Evolutionary conservation across 2,888 invertebrate genomes (phyloP).

Genomic region (Drosophila parthenogenetica): DNA sequence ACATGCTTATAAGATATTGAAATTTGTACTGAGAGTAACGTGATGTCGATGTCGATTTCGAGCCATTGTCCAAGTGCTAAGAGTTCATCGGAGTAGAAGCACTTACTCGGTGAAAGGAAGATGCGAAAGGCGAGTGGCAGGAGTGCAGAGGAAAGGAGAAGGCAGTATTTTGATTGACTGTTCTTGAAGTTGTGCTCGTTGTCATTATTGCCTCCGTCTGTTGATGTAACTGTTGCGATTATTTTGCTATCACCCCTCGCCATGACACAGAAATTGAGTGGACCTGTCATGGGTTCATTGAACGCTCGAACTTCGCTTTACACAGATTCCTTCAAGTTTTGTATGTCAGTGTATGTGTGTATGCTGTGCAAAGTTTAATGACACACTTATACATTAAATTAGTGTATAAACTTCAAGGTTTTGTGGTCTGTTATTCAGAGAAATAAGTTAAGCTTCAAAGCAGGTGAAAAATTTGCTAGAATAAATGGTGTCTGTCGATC

Average conservation of each 20-base stretch:
- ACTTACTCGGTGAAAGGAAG: not conserved
- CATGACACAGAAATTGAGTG: slow-evolving; percentile 7
- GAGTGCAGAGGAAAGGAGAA: not conserved
- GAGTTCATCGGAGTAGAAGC: slow-evolving; percentile 17
- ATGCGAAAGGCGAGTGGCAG: not conserved
- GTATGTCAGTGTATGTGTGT: not conserved
- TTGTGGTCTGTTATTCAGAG: slow-evolving; percentile 2
- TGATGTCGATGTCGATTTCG: slow-evolving; percentile 8
- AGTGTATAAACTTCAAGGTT: slow-evolving; percentile 40
- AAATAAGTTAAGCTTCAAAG: slow-evolving; percentile 3
- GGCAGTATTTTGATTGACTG: slow-evolving; percentile 41
- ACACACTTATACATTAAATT: slow-evolving; percentile 51
- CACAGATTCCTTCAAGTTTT: slow-evolving; percentile 25
- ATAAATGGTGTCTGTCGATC: too few relatives aligned
- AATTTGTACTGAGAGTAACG: slow-evolving; percentile 36
- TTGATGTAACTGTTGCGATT: slow-evolving; percentile 43
- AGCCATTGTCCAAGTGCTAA: slow-evolving; percentile 15
- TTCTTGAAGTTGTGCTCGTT: slow-evolving; percentile 19
- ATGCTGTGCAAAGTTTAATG: slow-evolving; percentile 32
- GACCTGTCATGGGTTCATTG: slow-evolving; percentile 48
- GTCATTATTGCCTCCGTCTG: slow-evolving; percentile 20
- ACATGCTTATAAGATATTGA: slow-evolving; percentile 34
- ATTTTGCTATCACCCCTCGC: slow-evolving; percentile 41
- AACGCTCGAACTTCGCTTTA: slow-evolving; percentile 33
- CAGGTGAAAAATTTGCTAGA: not conserved